These are phyloP conservation scores for Perizoma flavofasciatum DNA, from an alignment of 2,888 invertebrate species.

Conservation along the genomic window DNA sequence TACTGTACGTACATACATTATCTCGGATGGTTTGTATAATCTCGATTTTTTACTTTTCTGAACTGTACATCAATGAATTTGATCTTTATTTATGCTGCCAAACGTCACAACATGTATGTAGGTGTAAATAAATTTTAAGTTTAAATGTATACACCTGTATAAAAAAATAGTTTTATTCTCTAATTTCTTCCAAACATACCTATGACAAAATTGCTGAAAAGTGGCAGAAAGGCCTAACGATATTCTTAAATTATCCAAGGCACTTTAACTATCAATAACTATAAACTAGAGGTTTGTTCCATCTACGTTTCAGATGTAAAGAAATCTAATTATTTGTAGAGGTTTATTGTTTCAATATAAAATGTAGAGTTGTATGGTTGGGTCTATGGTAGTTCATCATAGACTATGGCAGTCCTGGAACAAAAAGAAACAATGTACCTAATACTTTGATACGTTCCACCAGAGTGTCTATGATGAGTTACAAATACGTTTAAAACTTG, in stretches of 20 bases:
- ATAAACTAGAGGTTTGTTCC: too few species aligned
- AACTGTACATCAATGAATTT: slow-evolving; percentile 39
- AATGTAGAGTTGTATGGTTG: not conserved
- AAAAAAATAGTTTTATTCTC: slow-evolving; percentile 59
- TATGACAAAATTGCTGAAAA: not conserved
- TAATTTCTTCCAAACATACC: not conserved
- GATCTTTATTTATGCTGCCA: slow-evolving; percentile 63
- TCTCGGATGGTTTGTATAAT: slow-evolving; percentile 40
- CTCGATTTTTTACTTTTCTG: slow-evolving; percentile 43
- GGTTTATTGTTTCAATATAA: slow-evolving; percentile 29
- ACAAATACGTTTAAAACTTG: too few species aligned
- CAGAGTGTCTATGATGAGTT: too few species aligned
- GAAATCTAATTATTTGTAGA: slow-evolving; percentile 27
- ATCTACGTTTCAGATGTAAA: too few species aligned
- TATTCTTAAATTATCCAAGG: too few species aligned
- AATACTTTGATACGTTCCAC: not conserved
- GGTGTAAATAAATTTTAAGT: slow-evolving; percentile 83
- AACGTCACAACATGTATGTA: slow-evolving; percentile 80
- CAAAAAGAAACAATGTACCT: slow-evolving; percentile 21
- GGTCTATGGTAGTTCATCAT: slow-evolving; percentile 8
- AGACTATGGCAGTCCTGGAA: slow-evolving; percentile 47
- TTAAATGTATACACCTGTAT: slow-evolving; percentile 81
- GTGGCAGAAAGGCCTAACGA: too few species aligned
- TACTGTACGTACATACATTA: too few species aligned
- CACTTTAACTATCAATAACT: too few species aligned